Conservation (phyloP, 2,113 vertebrate species). For the Nibea coibor region DNA sequence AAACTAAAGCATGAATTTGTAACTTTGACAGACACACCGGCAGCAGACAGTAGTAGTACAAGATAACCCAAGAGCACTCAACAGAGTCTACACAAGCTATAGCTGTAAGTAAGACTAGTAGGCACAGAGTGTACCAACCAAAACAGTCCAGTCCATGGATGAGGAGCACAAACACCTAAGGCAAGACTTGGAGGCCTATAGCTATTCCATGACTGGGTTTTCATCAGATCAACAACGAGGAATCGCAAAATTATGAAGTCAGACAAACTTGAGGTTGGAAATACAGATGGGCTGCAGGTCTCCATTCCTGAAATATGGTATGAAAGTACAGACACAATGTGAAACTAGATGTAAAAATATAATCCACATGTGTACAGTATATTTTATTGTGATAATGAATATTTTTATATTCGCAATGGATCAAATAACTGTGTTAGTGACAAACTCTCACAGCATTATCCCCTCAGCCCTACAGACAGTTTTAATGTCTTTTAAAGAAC, state of each 20-base stretch:
- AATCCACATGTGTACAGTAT: background rate
- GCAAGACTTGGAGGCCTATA: background rate
- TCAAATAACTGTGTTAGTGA: too few relatives aligned
- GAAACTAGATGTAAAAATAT: background rate
- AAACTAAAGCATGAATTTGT: background rate
- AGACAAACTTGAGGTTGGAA: background rate
- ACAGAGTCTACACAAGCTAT: background rate
- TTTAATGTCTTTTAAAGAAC: background rate
- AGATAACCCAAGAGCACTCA: background rate
- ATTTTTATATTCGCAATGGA: too few relatives aligned
- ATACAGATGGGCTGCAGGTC: too few relatives aligned
- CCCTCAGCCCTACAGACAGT: background rate
- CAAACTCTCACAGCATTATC: too few relatives aligned
- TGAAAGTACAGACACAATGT: too few relatives aligned
- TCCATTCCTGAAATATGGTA: too few relatives aligned
- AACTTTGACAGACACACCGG: background rate
- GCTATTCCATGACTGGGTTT: background rate
- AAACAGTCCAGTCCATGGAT: background rate
- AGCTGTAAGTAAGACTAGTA: background rate
- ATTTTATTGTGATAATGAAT: too few relatives aligned
- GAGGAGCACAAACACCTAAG: background rate
- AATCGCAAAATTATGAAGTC: background rate
- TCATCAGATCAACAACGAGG: background rate
- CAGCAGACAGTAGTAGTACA: background rate
- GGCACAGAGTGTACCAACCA: background rate